phyloP scores from a whole-genome alignment of 2,113 vertebrate species.

The Lepisosteus oculatus region DNA sequence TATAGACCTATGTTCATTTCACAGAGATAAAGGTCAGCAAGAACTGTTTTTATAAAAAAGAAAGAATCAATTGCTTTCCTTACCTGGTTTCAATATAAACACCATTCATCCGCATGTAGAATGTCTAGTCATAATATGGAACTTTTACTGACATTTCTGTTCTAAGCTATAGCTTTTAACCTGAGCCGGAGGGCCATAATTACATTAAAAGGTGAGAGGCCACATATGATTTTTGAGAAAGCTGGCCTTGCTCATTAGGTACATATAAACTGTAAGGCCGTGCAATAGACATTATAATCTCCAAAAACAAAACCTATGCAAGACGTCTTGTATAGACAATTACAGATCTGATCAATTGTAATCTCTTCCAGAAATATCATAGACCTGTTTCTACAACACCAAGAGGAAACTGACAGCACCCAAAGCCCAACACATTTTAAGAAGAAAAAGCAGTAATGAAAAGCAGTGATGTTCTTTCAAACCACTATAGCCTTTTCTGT shows the following conservation, averaged over 20 bases:
- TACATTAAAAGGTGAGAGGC: conserved; percentile 18
- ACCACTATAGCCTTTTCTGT: too few species aligned
- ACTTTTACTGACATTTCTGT: conserved; percentile 40
- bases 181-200: conserved; percentile 27
- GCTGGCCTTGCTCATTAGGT: neutral
- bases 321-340: too few species aligned
- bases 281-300: too few species aligned
- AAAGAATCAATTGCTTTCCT: conserved; percentile 33
- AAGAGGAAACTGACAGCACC: too few species aligned
- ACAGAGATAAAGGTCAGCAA: conserved; percentile 29
- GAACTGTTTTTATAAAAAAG: conserved; percentile 38
- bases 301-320: too few species aligned
- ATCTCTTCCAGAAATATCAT: too few species aligned
- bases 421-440: too few species aligned
- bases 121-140: conserved; percentile 40
- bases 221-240: neutral
- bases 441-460: too few species aligned
- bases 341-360: too few species aligned
- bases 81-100: conserved; percentile 39
- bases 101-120: conserved; percentile 15
- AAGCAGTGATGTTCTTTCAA: too few species aligned
- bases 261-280: too few species aligned
- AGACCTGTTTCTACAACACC: too few species aligned
- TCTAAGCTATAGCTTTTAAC: conserved; percentile 21
- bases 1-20: conserved; percentile 35